Conservation (phyloP, 2,113 vertebrate genomes). For the Mystacornis crossleyi region DNA sequence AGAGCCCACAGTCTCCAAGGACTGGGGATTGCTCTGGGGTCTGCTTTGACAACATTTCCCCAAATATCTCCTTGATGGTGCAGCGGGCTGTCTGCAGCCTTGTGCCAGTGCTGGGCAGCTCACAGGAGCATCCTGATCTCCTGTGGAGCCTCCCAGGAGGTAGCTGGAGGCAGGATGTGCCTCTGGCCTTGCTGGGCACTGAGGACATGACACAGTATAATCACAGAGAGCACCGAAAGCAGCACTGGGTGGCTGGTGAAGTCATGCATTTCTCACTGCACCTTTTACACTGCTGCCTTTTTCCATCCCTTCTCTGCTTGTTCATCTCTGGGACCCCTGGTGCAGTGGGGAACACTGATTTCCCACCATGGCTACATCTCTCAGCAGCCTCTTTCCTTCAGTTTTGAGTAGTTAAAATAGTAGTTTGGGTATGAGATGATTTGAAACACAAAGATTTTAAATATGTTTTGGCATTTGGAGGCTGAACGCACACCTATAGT, state of each 20-base stretch:
- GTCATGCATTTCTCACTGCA: not conserved
- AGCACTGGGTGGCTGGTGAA: not conserved
- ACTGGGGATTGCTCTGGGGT: not conserved
- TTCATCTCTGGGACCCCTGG: not conserved
- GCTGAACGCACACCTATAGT: not conserved
- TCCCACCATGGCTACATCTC: not conserved
- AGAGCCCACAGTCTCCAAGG: not conserved
- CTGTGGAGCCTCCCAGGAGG: not conserved
- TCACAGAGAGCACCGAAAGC: fast-evolving
- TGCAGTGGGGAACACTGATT: not conserved
- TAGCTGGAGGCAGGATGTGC: not conserved
- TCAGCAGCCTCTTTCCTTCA: not conserved
- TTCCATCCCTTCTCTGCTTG: not conserved
- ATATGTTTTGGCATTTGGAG: not conserved
- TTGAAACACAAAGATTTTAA: not conserved
- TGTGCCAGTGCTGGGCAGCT: not conserved
- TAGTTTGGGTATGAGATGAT: not conserved
- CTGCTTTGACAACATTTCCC: not conserved
- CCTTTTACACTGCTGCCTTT: not conserved
- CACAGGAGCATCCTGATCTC: not conserved
- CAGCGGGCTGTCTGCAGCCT: not conserved
- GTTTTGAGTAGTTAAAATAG: not conserved
- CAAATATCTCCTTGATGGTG: not conserved
- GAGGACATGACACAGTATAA: not conserved
- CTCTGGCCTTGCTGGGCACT: not conserved